These are phyloP conservation scores for Brassicogethes aeneus DNA, from an alignment of 2,888 invertebrate genomes.

Conservation along the genomic window DNA sequence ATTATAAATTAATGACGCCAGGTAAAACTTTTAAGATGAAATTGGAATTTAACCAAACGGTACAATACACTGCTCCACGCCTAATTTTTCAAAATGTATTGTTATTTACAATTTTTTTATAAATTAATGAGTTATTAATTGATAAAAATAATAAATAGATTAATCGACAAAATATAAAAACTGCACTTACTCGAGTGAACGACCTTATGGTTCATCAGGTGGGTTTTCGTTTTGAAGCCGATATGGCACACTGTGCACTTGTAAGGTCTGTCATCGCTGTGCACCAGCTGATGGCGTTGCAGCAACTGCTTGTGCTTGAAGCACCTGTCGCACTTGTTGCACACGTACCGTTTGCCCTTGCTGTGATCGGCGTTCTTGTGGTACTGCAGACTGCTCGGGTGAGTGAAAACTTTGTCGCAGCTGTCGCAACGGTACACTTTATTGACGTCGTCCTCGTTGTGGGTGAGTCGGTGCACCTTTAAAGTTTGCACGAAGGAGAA, in stretches of 20 bases:
- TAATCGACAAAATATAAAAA: too few species aligned
- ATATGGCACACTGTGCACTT: conserved; percentile 51
- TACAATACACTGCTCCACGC: too few species aligned
- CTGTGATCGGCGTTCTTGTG: conserved; percentile 56
- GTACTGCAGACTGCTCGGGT: conserved; percentile 65
- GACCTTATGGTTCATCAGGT: conserved; percentile 61
- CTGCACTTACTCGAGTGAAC: conserved; percentile 66
- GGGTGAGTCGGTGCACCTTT: conserved; percentile 46
- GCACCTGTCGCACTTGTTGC: conserved; percentile 64
- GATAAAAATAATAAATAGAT: too few species aligned
- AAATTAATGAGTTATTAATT: too few species aligned
- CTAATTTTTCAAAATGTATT: too few species aligned
- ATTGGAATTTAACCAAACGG: too few species aligned
- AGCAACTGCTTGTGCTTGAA: conserved; percentile 68
- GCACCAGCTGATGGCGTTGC: conserved; percentile 68
- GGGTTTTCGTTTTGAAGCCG: conserved; percentile 63
- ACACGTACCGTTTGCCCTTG: conserved; percentile 50
- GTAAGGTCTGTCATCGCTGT: conserved; percentile 60
- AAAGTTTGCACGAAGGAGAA: conserved; percentile 56
- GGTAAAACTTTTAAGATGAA: too few species aligned
- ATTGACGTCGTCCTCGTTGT: conserved; percentile 36
- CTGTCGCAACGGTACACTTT: conserved; percentile 47
- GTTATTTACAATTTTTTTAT: too few species aligned
- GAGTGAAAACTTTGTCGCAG: conserved; percentile 46
- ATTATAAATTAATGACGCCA: too few species aligned